Conservation (phyloP, 2,113 vertebrate species). For the Lanius collurio region DNA sequence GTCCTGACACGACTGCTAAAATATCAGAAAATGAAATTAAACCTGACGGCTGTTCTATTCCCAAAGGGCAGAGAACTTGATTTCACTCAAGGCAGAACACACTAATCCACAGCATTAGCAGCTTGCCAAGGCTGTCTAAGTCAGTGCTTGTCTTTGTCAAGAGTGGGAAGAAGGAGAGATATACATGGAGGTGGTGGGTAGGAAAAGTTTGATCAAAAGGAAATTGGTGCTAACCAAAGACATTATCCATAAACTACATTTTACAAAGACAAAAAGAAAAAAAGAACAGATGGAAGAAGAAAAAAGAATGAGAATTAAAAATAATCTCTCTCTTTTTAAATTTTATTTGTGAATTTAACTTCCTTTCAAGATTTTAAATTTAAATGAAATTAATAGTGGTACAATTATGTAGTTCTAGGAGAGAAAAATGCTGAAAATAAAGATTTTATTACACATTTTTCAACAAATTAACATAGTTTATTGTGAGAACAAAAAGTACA, state of each 20-base stretch:
- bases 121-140: slow-evolving; percentile 50
- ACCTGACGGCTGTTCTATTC: slow-evolving; percentile 45
- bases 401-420: neutral
- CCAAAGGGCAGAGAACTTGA: slow-evolving; percentile 45
- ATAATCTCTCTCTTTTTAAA: neutral
- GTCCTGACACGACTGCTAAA: slow-evolving; percentile 50
- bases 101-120: slow-evolving; percentile 51
- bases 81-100: slow-evolving; percentile 46
- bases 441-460: neutral
- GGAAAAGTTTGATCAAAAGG: neutral
- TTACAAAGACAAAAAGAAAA: slow-evolving; percentile 20
- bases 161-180: slow-evolving; percentile 19
- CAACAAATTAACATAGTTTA: neutral
- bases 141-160: slow-evolving; percentile 57
- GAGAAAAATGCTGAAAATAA: neutral
- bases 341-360: neutral
- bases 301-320: neutral
- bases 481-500: neutral
- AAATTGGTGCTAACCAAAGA: slow-evolving; percentile 44
- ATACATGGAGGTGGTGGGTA: neutral
- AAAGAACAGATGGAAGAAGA: neutral
- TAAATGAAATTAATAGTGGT: neutral
- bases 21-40: slow-evolving; percentile 67
- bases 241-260: neutral
- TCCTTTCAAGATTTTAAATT: slow-evolving; percentile 30